A percentile compares a stretch with the other conserved stretches of the same genome.
phyloP scores from a whole-genome alignment of 2,888 invertebrate genomes.

The Tetrapedia diversipes region DNA sequence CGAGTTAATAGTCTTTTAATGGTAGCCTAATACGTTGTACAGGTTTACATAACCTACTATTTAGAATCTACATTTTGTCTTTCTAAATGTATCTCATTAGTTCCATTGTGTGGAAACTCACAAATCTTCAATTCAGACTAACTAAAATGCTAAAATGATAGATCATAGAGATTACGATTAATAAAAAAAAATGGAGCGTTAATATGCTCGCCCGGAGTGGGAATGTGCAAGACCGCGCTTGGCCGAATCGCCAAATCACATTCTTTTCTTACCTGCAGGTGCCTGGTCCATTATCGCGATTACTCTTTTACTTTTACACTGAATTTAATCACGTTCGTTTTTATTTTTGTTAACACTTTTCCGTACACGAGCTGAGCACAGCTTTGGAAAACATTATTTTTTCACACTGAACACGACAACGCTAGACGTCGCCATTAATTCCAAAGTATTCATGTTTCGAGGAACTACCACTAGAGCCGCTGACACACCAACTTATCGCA shows the following conservation, averaged over 20 bases:
- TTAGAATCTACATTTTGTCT: constrained; percentile 48
- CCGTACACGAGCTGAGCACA: constrained; percentile 50
- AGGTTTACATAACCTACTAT: constrained; percentile 65
- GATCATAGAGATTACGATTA: constrained; percentile 51
- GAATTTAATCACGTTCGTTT: constrained; percentile 48
- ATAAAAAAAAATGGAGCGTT: constrained; percentile 36
- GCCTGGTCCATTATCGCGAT: constrained; percentile 79
- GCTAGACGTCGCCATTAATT: constrained; percentile 74
- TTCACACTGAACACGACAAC: constrained; percentile 69
- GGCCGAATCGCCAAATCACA: constrained; percentile 41
- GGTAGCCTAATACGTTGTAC: constrained; percentile 47
- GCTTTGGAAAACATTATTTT: constrained; percentile 69
- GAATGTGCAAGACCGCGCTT: constrained; percentile 65
- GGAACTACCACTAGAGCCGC: constrained; percentile 25
- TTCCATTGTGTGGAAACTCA: constrained; percentile 28
- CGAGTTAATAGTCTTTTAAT: constrained; percentile 42
- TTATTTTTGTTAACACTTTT: constrained; percentile 38
- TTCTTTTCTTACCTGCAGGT: constrained; percentile 76
- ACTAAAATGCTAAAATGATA: constrained; percentile 50
- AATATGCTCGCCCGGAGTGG: constrained; percentile 45
- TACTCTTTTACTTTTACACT: constrained; percentile 49
- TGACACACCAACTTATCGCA: constrained; percentile 30
- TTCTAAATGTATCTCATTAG: constrained; percentile 28
- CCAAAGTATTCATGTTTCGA: constrained; percentile 25
- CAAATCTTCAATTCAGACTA: constrained; percentile 41